Evolutionary conservation across 2,113 vertebrate genomes (phyloP), one percentile per base, ranked within the genome.

Genomic region (Vidua chalybeata): DNA sequence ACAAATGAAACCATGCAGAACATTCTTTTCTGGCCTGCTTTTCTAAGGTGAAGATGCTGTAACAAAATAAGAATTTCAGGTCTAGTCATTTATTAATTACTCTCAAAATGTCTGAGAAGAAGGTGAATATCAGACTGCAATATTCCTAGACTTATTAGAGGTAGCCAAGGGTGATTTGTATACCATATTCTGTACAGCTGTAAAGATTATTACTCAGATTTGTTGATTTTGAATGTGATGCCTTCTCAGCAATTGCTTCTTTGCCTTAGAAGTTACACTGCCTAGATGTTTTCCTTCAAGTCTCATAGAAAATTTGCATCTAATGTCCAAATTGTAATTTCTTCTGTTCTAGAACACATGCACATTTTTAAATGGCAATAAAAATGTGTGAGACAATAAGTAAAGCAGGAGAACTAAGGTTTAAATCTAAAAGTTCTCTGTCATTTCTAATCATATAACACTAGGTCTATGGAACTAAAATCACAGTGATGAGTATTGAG

Each of bases 231-330:
- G 14, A 96, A 93, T 74, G 78, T 69, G 35, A 33, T 95, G 58
- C 39, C 33, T 87, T 81, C 72, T 94, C 19, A 30, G 43, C 54
- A 91, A 89, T 96, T 94, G 58, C 43, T 90, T 84, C 51, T 93
- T 96, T 73, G 48, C n/a, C 71, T 97, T 94, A 79, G 78, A 94
- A 96, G 72, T 67, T 96, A 9, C 37, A 92, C 86, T 83, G 15
- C 37, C 62, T 93, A 74, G 74, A 71, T 81, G 63, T 27, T 14
- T 46, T 95, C 82, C 80, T 96, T 76, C 37, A 85, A n/a, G n/a
- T 86, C 52, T 72, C 90, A 23, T 51, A 69, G 85, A 61, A 94
- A 84, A 96, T 93, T 93, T 86, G 75, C 79, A 54, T 90, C 63
- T 84, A 93, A 85, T 92, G 41, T 61, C 86, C 39, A 91, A 13